A percentile compares a stretch with the other conserved stretches of the same genome.
These are phyloP conservation scores for Clivina fossor DNA, from an alignment of 2,888 invertebrate species.

Conservation along the genomic window DNA sequence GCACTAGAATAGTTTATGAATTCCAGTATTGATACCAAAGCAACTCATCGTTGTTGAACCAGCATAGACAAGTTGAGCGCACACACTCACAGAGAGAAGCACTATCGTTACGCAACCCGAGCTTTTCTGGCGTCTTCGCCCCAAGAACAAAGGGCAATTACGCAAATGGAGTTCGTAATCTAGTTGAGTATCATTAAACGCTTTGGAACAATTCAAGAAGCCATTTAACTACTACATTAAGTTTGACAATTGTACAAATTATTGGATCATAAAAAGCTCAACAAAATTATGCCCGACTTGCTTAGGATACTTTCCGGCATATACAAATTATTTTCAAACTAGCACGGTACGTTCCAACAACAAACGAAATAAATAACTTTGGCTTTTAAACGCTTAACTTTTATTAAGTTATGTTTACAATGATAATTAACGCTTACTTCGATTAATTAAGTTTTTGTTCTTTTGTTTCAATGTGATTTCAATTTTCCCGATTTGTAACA, in stretches of 20 bases:
- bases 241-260: conserved; percentile 38
- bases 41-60: no score
- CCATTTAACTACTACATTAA: conserved; percentile 36
- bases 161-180: conserved; percentile 38
- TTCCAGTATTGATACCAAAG: no score
- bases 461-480: conserved; percentile 20
- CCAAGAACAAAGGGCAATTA: conserved; percentile 37
- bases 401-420: conserved; percentile 33
- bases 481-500: no score
- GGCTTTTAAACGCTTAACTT: conserved; percentile 29
- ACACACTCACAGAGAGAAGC: no score
- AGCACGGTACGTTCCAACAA: neutral
- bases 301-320: conserved; percentile 30
- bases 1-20: no score
- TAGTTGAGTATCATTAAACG: conserved; percentile 37
- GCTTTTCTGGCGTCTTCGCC: conserved; percentile 11
- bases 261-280: conserved; percentile 35
- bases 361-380: conserved; percentile 20
- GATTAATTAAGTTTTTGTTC: no score
- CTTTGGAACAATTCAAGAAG: conserved; percentile 36
- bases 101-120: conserved; percentile 14
- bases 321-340: conserved; percentile 30
- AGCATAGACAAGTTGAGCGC: no score
- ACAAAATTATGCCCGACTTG: conserved; percentile 33
- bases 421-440: conserved; percentile 30